phyloP scores from a whole-genome alignment of 2,888 invertebrate genomes.

The Brachynemurus nebulosus region DNA sequence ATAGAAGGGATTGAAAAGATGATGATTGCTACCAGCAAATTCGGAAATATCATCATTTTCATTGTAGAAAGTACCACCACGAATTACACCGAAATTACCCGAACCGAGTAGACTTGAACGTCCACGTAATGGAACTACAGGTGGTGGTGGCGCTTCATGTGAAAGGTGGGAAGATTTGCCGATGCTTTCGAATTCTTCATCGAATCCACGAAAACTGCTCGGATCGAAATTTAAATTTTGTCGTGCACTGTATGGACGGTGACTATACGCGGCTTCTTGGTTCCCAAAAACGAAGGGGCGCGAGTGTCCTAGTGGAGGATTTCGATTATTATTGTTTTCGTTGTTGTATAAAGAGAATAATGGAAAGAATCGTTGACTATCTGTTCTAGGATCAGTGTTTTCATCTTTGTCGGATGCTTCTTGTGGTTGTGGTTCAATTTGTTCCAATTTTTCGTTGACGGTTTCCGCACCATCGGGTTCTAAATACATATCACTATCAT shows the following conservation, averaged over 20 bases:
- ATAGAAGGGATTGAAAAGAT: constrained; percentile 42
- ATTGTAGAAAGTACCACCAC: constrained; percentile 74
- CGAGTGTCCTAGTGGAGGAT: constrained; percentile 46
- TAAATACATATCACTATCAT: not conserved
- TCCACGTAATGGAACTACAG: not conserved
- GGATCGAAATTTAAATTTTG: constrained; percentile 32
- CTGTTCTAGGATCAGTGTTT: constrained; percentile 37
- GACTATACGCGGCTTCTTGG: constrained; percentile 46
- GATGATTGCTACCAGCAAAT: constrained; percentile 36
- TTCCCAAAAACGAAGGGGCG: constrained; percentile 44
- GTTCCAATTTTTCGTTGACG: too few relatives aligned
- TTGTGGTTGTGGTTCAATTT: not conserved
- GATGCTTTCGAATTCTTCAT: not conserved
- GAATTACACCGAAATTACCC: constrained; percentile 75
- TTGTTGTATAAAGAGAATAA: constrained; percentile 39
- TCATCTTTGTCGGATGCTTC: too few relatives aligned
- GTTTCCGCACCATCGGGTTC: not conserved
- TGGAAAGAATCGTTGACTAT: constrained; percentile 62
- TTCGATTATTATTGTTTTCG: constrained; percentile 32
- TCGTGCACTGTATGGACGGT: constrained; percentile 38
- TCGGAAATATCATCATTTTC: constrained; percentile 49
- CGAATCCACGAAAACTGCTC: constrained; percentile 22
- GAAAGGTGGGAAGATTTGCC: too few relatives aligned
- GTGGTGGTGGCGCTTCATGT: not conserved
- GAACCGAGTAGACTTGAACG: constrained; percentile 50